Conservation (phyloP, 2,797 vertebrate genomes). For the Lithobates pipiens region DNA sequence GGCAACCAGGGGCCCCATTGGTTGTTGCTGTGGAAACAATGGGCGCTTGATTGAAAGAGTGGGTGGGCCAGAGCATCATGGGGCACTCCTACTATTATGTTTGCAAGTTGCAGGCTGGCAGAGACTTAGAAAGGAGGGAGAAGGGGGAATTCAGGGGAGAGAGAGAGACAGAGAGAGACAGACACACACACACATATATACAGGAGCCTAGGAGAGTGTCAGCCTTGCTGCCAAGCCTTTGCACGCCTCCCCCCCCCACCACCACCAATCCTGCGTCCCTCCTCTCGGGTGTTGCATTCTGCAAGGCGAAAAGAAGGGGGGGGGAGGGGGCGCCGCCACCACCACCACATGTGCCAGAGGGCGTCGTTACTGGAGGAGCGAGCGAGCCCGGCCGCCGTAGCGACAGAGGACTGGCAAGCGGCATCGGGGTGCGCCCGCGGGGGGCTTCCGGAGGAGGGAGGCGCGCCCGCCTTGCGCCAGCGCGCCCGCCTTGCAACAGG, state of each 20-base stretch:
- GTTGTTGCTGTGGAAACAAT: conserved; percentile 63
- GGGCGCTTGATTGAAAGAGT: conserved; percentile 63
- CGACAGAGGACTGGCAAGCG: not conserved
- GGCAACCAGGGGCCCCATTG: conserved; percentile 43
- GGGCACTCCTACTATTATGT: conserved; percentile 59
- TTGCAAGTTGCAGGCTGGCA: conserved; percentile 63
- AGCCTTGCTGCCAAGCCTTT: conserved; percentile 26
- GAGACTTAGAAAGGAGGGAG: conserved; percentile 57
- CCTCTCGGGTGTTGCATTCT: not conserved
- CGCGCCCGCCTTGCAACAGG: conserved; percentile 40
- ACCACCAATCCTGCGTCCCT: too few species aligned
- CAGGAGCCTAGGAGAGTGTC: conserved; percentile 2
- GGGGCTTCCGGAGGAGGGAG: not conserved
- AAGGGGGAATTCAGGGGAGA: conserved; percentile 8
- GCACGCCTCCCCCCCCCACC: not conserved
- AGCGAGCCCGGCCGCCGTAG: not conserved
- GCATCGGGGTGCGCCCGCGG: conserved; percentile 4
- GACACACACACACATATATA: not conserved
- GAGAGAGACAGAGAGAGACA: not conserved
- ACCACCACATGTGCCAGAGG: too few species aligned
- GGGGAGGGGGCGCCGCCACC: not conserved
- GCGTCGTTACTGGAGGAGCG: conserved; percentile 3
- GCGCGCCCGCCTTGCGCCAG: not conserved
- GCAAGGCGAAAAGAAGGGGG: not conserved
- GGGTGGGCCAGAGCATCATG: conserved; percentile 25